Conservation (phyloP, 2,797 vertebrate genomes). For the Liasis olivaceus region DNA sequence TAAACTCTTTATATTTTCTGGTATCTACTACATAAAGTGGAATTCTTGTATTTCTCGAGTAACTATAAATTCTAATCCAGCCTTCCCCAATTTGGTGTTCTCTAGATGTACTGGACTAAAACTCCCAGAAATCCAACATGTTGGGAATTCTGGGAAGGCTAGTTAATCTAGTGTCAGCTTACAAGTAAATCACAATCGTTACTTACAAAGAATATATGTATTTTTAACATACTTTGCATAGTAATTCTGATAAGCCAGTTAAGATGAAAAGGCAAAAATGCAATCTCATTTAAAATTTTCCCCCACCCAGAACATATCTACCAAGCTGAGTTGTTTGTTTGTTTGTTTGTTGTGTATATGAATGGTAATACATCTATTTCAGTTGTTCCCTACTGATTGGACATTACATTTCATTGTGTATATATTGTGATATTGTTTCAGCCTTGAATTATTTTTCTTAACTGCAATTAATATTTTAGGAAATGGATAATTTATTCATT, state of each 20-base stretch:
- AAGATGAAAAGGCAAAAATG: background rate
- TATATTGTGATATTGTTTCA: background rate
- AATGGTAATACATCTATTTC: background rate
- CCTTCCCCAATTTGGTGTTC: background rate
- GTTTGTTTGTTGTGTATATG: background rate
- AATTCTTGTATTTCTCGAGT: background rate
- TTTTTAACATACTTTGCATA: background rate
- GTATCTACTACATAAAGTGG: background rate
- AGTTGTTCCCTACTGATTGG: background rate
- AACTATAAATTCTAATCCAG: background rate
- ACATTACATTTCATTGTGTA: background rate
- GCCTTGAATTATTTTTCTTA: slow-evolving; percentile 17
- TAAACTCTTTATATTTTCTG: background rate
- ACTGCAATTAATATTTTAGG: background rate
- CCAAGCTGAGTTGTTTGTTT: background rate
- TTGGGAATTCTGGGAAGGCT: background rate
- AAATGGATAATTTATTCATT: background rate
- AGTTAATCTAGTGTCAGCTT: background rate
- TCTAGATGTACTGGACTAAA: background rate
- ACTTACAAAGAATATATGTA: background rate
- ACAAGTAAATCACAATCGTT: background rate
- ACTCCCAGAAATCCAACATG: background rate
- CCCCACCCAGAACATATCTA: background rate
- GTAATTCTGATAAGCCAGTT: background rate
- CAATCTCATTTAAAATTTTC: background rate